phyloP scores from a whole-genome alignment of 2,113 vertebrate species.

The Menidia beryllina region DNA sequence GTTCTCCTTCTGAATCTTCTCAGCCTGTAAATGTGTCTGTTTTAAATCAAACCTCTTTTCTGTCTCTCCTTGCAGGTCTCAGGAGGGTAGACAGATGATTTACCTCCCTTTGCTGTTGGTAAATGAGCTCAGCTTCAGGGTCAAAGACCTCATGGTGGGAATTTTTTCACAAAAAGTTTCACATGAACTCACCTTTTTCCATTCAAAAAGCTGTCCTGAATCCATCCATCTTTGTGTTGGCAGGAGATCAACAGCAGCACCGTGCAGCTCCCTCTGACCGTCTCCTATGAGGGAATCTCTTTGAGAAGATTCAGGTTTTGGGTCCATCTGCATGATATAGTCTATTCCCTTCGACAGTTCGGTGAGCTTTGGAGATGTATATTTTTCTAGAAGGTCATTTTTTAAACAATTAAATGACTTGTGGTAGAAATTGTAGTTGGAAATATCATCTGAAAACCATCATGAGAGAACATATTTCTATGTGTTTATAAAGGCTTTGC shows the following conservation, averaged over 20 bases:
- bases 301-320: conserved; percentile 92
- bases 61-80: conserved; percentile 81
- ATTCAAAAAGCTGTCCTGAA: rapidly evolving
- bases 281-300: conserved; percentile 93
- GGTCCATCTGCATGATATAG: conserved; percentile 96
- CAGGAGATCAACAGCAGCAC: conserved; percentile 92
- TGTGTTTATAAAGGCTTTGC: conserved; percentile 86
- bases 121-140: conserved; percentile 93
- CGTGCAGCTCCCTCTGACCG: conserved; percentile 89
- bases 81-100: conserved; percentile 89
- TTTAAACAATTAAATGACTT: background rate
- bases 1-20: background rate
- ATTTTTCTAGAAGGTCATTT: background rate
- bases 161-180: background rate
- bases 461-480: background rate
- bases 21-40: background rate
- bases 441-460: background rate
- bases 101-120: conserved; percentile 98
- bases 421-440: too few relatives aligned
- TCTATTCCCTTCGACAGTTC: conserved; percentile 93
- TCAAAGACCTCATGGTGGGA: conserved; percentile 93
- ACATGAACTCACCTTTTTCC: background rate
- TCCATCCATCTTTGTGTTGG: background rate
- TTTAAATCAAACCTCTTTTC: background rate
- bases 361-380: conserved; percentile 80